Evolutionary conservation across 2,797 vertebrate species (phyloP).

Genomic region (Choloepus didactylus): DNA sequence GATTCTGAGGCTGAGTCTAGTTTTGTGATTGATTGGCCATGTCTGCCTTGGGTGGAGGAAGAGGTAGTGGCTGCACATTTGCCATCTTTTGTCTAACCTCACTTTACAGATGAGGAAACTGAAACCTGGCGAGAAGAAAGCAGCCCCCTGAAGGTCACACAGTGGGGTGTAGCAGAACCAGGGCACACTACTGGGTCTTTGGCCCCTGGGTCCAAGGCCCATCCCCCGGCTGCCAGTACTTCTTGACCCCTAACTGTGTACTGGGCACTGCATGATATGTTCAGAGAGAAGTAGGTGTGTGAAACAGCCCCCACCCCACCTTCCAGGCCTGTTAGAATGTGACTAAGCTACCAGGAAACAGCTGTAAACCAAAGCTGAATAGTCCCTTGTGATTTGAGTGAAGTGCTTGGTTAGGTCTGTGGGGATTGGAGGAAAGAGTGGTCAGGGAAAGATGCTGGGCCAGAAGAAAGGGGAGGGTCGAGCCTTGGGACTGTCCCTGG

Average conservation of each 20-base stretch:
- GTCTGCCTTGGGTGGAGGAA: constrained; percentile 26
- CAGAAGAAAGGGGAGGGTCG: not conserved
- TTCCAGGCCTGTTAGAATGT: not conserved
- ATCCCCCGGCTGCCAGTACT: not conserved
- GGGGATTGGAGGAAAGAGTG: not conserved
- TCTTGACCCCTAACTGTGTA: not conserved
- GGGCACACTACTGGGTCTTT: not conserved
- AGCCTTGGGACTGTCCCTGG: not conserved
- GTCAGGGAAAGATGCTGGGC: not conserved
- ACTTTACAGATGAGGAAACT: not conserved
- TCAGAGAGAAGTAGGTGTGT: not conserved
- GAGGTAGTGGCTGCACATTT: not conserved
- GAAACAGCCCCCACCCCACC: not conserved
- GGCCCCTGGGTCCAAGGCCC: not conserved
- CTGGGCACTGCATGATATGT: not conserved
- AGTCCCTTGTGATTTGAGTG: not conserved
- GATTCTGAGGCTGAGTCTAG: not conserved
- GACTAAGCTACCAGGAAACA: not conserved
- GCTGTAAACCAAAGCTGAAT: not conserved
- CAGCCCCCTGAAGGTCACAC: not conserved
- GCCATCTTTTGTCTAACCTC: not conserved
- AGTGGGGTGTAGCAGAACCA: not conserved
- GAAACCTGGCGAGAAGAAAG: not conserved
- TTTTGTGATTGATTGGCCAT: not conserved
- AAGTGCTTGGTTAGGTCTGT: no score